These are phyloP conservation scores for Microplitis manilae DNA, from an alignment of 2,888 invertebrate species.

Conservation along the genomic window DNA sequence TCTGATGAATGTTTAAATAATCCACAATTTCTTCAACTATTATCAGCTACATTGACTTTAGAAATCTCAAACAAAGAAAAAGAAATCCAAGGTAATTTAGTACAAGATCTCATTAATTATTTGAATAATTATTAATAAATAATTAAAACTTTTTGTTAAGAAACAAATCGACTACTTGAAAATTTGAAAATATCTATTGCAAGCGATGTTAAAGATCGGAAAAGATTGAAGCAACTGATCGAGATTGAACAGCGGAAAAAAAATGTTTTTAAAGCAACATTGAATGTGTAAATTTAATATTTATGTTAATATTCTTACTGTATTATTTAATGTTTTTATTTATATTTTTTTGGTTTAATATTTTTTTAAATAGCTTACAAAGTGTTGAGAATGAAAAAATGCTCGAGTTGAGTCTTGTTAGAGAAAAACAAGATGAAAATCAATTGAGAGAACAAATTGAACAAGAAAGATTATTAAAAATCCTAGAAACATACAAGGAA, in stretches of 20 bases:
- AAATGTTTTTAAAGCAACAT: slow-evolving; percentile 9
- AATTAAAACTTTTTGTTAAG: too few species aligned
- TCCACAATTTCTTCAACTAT: slow-evolving; percentile 30
- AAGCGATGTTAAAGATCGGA: neutral
- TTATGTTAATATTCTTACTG: neutral
- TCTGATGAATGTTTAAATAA: slow-evolving; percentile 27
- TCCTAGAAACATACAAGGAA: slow-evolving; percentile 20
- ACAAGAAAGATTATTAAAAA: neutral
- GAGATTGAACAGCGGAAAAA: slow-evolving; percentile 4
- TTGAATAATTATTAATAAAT: too few species aligned
- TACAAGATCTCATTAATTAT: neutral
- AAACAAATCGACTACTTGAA: neutral
- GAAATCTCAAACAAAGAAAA: slow-evolving; percentile 19
- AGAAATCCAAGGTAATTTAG: slow-evolving; percentile 12
- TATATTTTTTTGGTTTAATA: neutral
- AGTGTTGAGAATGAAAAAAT: neutral
- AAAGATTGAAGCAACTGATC: slow-evolving; percentile 2
- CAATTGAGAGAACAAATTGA: slow-evolving; percentile 4
- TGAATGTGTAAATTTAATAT: slow-evolving; percentile 4
- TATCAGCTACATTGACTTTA: slow-evolving; percentile 13
- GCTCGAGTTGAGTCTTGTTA: neutral
- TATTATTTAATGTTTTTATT: slow-evolving; percentile 10
- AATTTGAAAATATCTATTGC: neutral
- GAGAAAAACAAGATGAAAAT: slow-evolving; percentile 22
- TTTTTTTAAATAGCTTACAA: neutral